Percentiles rank a stretch among this genome's conserved stretches.
phyloP scores from a whole-genome alignment of 2,797 vertebrate genomes.

The Macropodus opercularis region DNA sequence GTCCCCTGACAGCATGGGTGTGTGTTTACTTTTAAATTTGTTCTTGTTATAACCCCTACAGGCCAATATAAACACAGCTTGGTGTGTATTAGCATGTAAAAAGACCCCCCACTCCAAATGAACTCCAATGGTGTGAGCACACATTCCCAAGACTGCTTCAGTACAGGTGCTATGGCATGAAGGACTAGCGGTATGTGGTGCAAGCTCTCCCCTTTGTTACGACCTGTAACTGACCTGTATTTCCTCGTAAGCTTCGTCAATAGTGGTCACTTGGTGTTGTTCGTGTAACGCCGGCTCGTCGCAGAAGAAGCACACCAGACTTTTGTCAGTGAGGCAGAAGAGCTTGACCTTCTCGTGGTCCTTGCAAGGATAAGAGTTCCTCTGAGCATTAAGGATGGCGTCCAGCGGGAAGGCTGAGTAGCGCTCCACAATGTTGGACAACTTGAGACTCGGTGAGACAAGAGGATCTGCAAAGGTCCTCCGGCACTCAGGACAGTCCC shows the following conservation, averaged over 20 bases:
- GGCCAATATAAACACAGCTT: no score
- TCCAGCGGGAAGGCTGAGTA: slow-evolving; percentile 96
- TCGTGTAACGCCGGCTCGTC: slow-evolving; percentile 94
- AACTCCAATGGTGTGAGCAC: no score
- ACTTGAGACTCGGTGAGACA: slow-evolving; percentile 94
- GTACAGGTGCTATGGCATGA: slow-evolving; percentile 30
- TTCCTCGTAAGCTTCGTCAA: slow-evolving; percentile 96
- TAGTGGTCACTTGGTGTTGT: slow-evolving; percentile 96
- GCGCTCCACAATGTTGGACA: slow-evolving; percentile 98
- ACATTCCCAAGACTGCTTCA: slow-evolving; percentile 21
- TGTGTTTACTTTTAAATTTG: not conserved
- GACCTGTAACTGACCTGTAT: slow-evolving; percentile 87
- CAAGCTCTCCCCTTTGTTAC: slow-evolving; percentile 36
- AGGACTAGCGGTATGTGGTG: slow-evolving; percentile 31
- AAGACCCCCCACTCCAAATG: not conserved
- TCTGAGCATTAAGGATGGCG: slow-evolving; percentile 92
- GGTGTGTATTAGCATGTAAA: no score
- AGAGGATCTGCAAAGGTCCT: slow-evolving; percentile 91
- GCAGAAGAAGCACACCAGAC: slow-evolving; percentile 97
- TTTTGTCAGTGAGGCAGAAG: slow-evolving; percentile 96
- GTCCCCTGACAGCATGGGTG: not conserved
- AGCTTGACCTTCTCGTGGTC: slow-evolving; percentile 98
- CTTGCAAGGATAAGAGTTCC: slow-evolving; percentile 92
- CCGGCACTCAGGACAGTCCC: slow-evolving; percentile 97
- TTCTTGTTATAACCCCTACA: not conserved